These are phyloP conservation scores for Rhingia campestris DNA, from an alignment of 2,888 invertebrate genomes.

Conservation along the genomic window DNA sequence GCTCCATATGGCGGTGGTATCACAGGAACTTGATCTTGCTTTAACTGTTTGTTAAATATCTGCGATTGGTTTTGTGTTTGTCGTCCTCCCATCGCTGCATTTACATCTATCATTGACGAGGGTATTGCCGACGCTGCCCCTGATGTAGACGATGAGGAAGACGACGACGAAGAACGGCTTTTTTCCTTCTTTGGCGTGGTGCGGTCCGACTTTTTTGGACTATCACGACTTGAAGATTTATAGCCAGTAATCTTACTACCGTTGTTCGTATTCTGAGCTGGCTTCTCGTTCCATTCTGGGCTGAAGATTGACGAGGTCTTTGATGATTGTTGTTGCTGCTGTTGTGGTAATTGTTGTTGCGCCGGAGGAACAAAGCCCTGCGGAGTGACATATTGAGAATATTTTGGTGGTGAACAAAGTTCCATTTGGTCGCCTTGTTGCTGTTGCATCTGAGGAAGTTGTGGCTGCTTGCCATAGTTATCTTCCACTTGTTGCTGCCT, in stretches of 20 bases:
- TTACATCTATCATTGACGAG: slow-evolving; percentile 47
- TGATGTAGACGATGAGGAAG: slow-evolving; percentile 23
- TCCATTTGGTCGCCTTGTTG: slow-evolving; percentile 75
- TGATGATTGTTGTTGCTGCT: slow-evolving; percentile 75
- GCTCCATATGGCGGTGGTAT: slow-evolving; percentile 76
- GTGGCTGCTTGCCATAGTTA: slow-evolving; percentile 50
- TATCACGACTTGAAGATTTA: slow-evolving; percentile 77
- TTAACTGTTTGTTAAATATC: slow-evolving; percentile 53
- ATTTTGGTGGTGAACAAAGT: slow-evolving; percentile 76
- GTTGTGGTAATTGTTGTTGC: slow-evolving; percentile 68
- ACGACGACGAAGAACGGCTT: slow-evolving; percentile 76
- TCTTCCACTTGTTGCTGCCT: slow-evolving; percentile 49
- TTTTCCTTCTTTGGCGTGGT: slow-evolving; percentile 81
- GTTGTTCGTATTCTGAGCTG: slow-evolving; percentile 60
- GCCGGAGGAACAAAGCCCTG: slow-evolving; percentile 68
- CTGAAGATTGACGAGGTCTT: slow-evolving; percentile 80
- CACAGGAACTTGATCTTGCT: slow-evolving; percentile 60
- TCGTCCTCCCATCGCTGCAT: slow-evolving; percentile 35
- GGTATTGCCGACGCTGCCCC: slow-evolving; percentile 19
- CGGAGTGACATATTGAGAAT: slow-evolving; percentile 68
- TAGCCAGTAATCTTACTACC: slow-evolving; percentile 63
- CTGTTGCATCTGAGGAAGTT: slow-evolving; percentile 48
- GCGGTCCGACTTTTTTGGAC: slow-evolving; percentile 80
- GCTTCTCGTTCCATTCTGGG: slow-evolving; percentile 82
- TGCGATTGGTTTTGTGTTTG: slow-evolving; percentile 49